These are phyloP conservation scores for Rissa tridactyla DNA, from an alignment of 2,113 vertebrate genomes.

Conservation along the genomic window DNA sequence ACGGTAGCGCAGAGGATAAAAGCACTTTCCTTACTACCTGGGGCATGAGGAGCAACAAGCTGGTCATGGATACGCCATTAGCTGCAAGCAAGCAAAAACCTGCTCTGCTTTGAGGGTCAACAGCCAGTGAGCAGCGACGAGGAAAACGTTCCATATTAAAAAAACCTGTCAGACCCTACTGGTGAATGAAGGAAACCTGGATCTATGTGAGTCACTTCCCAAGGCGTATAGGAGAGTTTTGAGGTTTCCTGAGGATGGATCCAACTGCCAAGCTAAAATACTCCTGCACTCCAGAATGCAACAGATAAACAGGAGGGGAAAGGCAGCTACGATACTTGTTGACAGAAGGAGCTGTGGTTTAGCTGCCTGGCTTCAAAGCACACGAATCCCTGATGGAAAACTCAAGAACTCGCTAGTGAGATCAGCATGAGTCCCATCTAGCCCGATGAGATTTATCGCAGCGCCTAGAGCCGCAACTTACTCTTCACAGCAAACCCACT, in stretches of 20 bases:
- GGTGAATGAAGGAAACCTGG: not conserved
- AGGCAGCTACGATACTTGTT: not conserved
- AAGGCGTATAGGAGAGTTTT: not conserved
- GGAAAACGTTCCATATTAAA: not conserved
- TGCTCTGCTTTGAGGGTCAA: not conserved
- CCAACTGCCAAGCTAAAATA: not conserved
- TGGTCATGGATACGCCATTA: not conserved
- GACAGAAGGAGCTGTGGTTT: not conserved
- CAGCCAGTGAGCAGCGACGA: not conserved
- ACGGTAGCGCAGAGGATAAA: not conserved
- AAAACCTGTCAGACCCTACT: not conserved
- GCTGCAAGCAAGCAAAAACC: not conserved
- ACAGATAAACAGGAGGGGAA: not conserved
- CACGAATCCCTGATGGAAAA: not conserved
- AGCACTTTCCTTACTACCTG: not conserved
- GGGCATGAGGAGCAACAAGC: not conserved
- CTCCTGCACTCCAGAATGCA: not conserved
- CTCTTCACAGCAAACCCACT: not conserved
- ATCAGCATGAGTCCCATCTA: not conserved
- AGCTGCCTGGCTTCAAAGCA: not conserved
- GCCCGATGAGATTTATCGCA: not conserved
- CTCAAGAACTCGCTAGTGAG: not conserved
- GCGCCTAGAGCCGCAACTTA: not conserved
- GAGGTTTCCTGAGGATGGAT: not conserved
- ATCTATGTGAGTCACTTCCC: not conserved